Evolutionary conservation across 2,888 invertebrate genomes (phyloP), one percentile per base, ranked within the genome.

Genomic region (Amphipyra berbera): DNA sequence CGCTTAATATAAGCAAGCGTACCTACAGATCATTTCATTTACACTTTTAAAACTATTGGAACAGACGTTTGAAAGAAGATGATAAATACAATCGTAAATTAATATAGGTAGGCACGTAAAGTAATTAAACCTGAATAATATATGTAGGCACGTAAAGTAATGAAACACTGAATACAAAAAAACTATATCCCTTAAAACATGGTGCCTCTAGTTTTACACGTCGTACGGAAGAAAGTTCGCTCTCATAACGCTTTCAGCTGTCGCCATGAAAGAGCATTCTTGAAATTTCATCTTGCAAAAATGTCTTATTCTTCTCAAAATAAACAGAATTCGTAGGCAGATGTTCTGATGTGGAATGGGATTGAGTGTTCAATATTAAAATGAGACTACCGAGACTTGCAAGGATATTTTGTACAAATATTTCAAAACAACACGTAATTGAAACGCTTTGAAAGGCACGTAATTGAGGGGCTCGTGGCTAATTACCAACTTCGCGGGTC

Each of bases 171-270:
- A 10, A 37, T 7, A 37, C 37, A 12, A 37, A 37, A 37, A 9
- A 37, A 37, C 2, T 6, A 40, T 40, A 4, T 40, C 12, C 7
- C 2, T 0, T 9, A 21, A 0, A 48, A 10, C 35, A 57, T 79
- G 76, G 82, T 59, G 33, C 61, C 73, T 55, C 65, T 62, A 70
- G 46, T 69, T 68, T 69, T 73, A 78, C 67, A 79, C 73, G 73
- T 78, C 53, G 49, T 70, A 82, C 76, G 79, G 83, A 82, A 78
- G 79, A 83, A 82, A 81, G 72, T 84, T 80, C 76, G 72, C 78
- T 82, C 78, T 83, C 78, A 81, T 81, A 83, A 81, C 79, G 81
- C 77, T 83, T 77, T 75, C 76, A 74, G 76, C 66, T 78, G 78
- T 75, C 75, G 71, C 78, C 67, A 62, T 70, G 76, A 82, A 76